Base-by-base conservation (phyloP, 2,113 vertebrate species). In the Geococcyx californianus region DNA sequence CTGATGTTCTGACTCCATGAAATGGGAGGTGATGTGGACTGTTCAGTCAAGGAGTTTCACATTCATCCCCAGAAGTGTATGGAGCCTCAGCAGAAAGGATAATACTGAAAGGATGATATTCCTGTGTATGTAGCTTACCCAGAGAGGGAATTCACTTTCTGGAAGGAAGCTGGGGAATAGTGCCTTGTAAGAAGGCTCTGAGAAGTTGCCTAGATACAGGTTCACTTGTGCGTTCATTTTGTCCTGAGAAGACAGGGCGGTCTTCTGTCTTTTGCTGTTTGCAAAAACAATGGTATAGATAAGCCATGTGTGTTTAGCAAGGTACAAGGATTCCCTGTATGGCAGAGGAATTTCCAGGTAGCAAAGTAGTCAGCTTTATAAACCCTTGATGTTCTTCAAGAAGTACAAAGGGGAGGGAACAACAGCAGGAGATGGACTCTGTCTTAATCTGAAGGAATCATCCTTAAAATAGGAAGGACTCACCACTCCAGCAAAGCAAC, bases 381-480 rank as follows among this genome's bases (percentile, higher is more conserved):
- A n/a, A 70, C 31, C 6, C 31, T 68, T 34, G 40, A 18, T 56
- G 34, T 26, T 76, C 72, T 67, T 84, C 16, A n/a, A 34, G 17
- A 40, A 59, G 42, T 38, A 6, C 7, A 34, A 36, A 55, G 24
- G 38, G 42, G 6, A 34, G 87, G 59, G 31, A 77, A 20, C n/a
- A 60, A 31, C 0, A 0, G 11, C 17, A 80, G 63, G 31, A 67
- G 29, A 26, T 0, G 2, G 16, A 25, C 4, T 66, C 34, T 90
- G 49, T 29, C 7, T 59, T 45, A 38, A 73, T 26, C 33, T 29
- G 59, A 74, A 60, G 42, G 44, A 73, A 31, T 36, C 31, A 55
- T 55, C 70, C 33, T 40, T 38, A 82, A 81, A 62, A 2, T 31
- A 5, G 18, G 79, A 83, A 55, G 21, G 12, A 2, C 13, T 11